Evolutionary conservation across 1,140 invertebrate species (phyloP).

Genomic region (Drosophila punjabiensis): DNA sequence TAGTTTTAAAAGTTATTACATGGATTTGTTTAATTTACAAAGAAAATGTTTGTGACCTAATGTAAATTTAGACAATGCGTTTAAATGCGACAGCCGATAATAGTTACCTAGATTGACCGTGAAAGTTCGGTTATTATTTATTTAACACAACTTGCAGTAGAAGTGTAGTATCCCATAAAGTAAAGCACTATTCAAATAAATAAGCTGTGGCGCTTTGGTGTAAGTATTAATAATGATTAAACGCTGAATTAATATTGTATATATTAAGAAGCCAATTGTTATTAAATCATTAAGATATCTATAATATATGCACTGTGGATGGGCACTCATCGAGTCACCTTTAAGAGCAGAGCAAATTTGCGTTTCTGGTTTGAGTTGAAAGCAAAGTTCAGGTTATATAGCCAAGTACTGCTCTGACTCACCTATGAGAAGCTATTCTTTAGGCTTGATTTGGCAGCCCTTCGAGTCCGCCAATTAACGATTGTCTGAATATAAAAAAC

Average conservation of each 20-base stretch:
- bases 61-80: background rate
- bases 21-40: background rate
- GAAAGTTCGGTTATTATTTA: background rate
- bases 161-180: background rate
- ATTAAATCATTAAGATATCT: background rate
- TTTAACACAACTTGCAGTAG: background rate
- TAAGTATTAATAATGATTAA: background rate
- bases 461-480: conserved; percentile 31
- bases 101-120: background rate
- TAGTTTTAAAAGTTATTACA: background rate
- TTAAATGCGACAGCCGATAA: background rate
- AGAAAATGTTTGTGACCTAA: background rate
- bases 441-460: conserved; percentile 37
- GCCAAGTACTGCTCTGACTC: conserved; percentile 9
- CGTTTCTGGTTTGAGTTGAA: conserved; percentile 1
- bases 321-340: background rate
- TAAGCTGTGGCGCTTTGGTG: too few species aligned
- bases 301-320: background rate
- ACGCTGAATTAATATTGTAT: too few species aligned
- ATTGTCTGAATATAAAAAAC: conserved; percentile 19
- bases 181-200: background rate
- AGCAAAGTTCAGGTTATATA: conserved; percentile 5
- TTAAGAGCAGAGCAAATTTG: conserved; percentile 4
- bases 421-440: conserved; percentile 13
- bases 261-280: background rate